phyloP scores from a whole-genome alignment of 2,113 vertebrate genomes.

The Heliornis fulica region DNA sequence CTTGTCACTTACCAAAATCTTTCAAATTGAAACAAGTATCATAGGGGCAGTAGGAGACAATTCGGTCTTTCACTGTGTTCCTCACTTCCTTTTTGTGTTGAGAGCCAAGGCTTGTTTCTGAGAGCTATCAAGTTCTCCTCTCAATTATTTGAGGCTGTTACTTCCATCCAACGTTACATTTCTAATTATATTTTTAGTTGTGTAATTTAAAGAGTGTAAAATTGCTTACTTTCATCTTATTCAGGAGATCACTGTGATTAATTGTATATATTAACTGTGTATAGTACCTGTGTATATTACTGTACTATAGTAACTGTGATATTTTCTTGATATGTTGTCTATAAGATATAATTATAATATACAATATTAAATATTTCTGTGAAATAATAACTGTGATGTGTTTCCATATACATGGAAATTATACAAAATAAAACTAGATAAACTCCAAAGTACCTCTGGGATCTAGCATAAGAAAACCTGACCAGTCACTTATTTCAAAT shows the following conservation, averaged over 20 bases:
- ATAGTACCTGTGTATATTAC: too few species aligned
- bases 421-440: constrained; percentile 7
- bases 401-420: constrained; percentile 29
- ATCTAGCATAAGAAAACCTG: not conserved
- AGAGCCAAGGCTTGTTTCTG: not conserved
- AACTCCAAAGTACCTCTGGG: not conserved
- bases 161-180: constrained; percentile 26
- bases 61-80: constrained; percentile 14
- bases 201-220: constrained; percentile 40
- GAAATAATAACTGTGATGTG: too few species aligned
- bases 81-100: constrained; percentile 13
- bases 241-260: constrained; percentile 24
- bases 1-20: constrained; percentile 35
- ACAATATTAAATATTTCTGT: too few species aligned
- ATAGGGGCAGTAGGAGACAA: not conserved
- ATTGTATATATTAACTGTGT: too few species aligned
- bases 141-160: constrained; percentile 46
- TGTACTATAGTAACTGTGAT: too few species aligned
- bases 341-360: too few species aligned
- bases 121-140: constrained; percentile 42
- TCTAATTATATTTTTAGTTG: constrained; percentile 55
- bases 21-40: constrained; percentile 9
- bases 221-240: constrained; percentile 42
- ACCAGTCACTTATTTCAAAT: not conserved
- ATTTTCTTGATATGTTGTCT: too few species aligned